Evolutionary conservation across 2,888 invertebrate species (phyloP), one percentile per base, ranked within the genome.

Genomic region (Seladonia tumulorum): DNA sequence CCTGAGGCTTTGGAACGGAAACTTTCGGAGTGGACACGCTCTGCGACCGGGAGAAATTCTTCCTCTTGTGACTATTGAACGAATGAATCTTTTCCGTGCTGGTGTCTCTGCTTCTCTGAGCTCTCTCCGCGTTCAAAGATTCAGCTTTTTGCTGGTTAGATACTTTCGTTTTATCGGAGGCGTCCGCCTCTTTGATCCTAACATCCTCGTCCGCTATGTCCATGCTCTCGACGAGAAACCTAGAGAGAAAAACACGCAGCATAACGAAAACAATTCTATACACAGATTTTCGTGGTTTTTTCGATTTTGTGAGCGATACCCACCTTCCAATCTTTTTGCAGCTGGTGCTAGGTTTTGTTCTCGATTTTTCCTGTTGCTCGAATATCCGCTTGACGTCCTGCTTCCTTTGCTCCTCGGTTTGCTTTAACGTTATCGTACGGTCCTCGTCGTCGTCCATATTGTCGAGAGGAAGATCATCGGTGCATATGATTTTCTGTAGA

Each of bases 291-390:
- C 18, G 2, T 16, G 7, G 29, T 7, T 16, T 16, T 29, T 7
- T 16, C 29, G 16, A 66, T 79, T 39, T 71, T 14, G 22, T 8
- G 16, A 29, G n/a, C 70, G 60, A 70, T 25, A 79, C 81, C 68
- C 81, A 94, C 95, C 95, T 93, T 83, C 95, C 95, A 83, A 95
- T 95, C 80, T 93, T 95, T 78, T 95, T 95, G 83, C 90, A 95
- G 81, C 92, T 92, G 72, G 91, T 91, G 60, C 92, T 88, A 1
- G 92, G 70, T n/a, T 93, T 94, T 5, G 83, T 74, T 66, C 68
- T 81, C 10, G 82, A 49, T 39, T 63, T 81, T 22, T 93, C 92
- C 70, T 90, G 91, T 25, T 92, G 93, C 47, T 95, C 94, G 68
- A 95, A 95, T 79, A 95, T 93, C 1, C 89, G 90, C 70, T 95